These are phyloP conservation scores for Vulpes vulpes DNA, from an alignment of 2,113 vertebrate species.

Conservation along the genomic window DNA sequence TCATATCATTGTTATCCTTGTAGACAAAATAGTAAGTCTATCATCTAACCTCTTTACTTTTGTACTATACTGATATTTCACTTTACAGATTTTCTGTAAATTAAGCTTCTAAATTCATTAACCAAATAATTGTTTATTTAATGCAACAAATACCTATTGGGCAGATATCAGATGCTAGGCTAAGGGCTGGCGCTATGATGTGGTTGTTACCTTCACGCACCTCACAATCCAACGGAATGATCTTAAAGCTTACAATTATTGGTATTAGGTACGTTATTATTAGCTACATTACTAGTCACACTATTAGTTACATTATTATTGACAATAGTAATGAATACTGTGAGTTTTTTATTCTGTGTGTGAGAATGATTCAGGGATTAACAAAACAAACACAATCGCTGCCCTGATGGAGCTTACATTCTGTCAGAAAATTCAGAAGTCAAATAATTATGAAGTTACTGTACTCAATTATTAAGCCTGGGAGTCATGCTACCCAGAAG, in stretches of 20 bases:
- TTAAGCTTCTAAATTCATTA: conserved; percentile 20
- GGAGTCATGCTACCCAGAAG: background rate
- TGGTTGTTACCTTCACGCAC: background rate
- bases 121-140: background rate
- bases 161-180: background rate
- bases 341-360: background rate
- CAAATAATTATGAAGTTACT: background rate
- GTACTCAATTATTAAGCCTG: background rate
- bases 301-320: background rate
- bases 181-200: background rate
- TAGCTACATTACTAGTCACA: background rate
- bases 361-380: background rate
- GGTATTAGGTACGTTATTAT: background rate
- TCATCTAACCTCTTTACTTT: background rate
- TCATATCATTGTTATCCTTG: background rate
- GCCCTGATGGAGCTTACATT: background rate
- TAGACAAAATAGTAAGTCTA: background rate
- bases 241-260: background rate
- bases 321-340: background rate
- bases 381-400: background rate
- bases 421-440: background rate
- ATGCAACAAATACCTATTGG: background rate
- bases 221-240: background rate
- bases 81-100: background rate
- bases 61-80: background rate